Percentiles rank a stretch among this genome's conserved stretches.
phyloP scores from a whole-genome alignment of 1,140 invertebrate genomes.

The Sweltsa coloradensis region DNA sequence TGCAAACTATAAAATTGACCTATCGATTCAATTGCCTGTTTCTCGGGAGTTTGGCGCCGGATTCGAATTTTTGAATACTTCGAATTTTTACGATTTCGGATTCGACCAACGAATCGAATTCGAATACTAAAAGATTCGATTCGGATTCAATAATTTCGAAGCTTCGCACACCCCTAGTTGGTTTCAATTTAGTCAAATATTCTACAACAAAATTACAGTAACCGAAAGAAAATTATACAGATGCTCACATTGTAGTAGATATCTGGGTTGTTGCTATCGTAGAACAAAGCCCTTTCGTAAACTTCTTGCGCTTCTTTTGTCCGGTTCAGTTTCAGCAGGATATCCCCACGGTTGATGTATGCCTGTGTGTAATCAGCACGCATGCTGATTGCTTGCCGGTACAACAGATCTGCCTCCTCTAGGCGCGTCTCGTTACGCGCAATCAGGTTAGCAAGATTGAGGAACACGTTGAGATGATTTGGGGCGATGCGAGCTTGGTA shows the following conservation, averaged over 20 bases:
- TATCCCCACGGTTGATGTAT: constrained; percentile 93
- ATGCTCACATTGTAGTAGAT: constrained; percentile 92
- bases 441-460: constrained; percentile 91
- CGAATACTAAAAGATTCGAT: too few species aligned
- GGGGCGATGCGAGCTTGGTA: constrained; percentile 93
- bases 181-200: neutral
- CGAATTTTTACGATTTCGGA: too few species aligned
- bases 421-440: constrained; percentile 83
- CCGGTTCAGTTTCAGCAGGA: constrained; percentile 88
- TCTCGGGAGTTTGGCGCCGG: too few species aligned
- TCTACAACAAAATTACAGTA: neutral
- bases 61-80: too few species aligned
- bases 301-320: constrained; percentile 91
- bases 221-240: neutral
- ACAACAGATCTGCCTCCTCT: constrained; percentile 87
- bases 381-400: constrained; percentile 93
- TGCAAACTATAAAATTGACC: too few species aligned
- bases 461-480: constrained; percentile 90
- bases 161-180: too few species aligned
- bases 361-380: constrained; percentile 93
- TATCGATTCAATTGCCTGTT: too few species aligned
- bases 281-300: constrained; percentile 83
- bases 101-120: too few species aligned
- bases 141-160: too few species aligned
- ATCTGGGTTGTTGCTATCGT: constrained; percentile 90